phyloP scores from a whole-genome alignment of 2,113 vertebrate species.

The Alces alces region DNA sequence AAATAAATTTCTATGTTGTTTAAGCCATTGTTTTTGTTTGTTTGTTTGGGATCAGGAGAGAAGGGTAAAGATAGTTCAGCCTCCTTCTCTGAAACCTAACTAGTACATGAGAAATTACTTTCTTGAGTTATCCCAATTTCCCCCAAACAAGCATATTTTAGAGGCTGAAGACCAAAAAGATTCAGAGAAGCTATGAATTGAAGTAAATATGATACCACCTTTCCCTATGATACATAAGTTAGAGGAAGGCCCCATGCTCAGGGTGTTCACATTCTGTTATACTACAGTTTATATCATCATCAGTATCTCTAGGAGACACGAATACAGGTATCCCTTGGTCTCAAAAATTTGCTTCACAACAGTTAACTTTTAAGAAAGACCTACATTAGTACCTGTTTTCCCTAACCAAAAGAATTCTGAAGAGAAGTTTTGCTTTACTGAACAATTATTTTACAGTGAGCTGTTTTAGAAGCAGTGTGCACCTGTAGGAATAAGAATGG shows the following conservation, averaged over 20 bases:
- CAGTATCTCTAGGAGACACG: neutral
- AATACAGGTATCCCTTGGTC: neutral
- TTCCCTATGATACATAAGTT: neutral
- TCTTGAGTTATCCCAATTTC: neutral
- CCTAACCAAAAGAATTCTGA: neutral
- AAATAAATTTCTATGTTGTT: neutral
- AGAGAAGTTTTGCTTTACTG: neutral
- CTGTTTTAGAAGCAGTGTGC: neutral
- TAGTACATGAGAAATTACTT: neutral
- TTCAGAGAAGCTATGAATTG: neutral
- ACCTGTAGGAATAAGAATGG: neutral
- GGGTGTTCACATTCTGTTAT: neutral
- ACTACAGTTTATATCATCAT: neutral
- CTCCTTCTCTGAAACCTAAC: neutral
- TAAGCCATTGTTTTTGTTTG: neutral
- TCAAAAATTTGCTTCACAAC: neutral
- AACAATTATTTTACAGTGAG: neutral
- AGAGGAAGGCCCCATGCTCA: neutral
- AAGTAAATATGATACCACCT: neutral
- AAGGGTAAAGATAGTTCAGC: neutral
- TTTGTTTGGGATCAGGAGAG: neutral
- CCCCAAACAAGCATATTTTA: neutral
- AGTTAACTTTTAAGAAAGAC: neutral
- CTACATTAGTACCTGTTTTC: neutral
- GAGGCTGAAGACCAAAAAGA: neutral